Conservation (phyloP, 2,113 vertebrate species). For the Limanda limanda region DNA sequence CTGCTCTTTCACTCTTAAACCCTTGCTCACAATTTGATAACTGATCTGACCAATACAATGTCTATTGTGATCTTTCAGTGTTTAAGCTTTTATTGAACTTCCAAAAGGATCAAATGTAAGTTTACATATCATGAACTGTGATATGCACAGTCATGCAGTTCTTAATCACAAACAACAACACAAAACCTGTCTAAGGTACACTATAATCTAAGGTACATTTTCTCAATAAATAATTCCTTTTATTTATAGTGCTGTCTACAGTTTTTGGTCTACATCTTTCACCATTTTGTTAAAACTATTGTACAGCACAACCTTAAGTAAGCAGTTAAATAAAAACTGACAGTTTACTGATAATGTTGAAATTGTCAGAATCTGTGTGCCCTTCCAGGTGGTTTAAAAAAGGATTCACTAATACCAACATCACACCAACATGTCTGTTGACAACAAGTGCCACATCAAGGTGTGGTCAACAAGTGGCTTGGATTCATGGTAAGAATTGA, state of each 20-base stretch:
- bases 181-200: conserved; percentile 17
- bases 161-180: conserved; percentile 19
- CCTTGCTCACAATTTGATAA: background rate
- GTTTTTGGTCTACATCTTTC: conserved; percentile 55
- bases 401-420: background rate
- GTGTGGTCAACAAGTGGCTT: background rate
- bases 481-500: background rate
- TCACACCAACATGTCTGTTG: background rate
- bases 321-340: conserved; percentile 69
- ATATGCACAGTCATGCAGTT: conserved; percentile 20
- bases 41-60: background rate
- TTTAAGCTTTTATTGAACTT: conserved; percentile 53
- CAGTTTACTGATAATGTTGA: conserved; percentile 58
- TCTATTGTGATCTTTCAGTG: background rate
- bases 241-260: conserved; percentile 38
- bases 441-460: too few species aligned
- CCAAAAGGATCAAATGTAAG: conserved; percentile 35
- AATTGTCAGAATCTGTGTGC: conserved; percentile 17
- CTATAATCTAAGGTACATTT: conserved; percentile 25
- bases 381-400: conserved; percentile 8
- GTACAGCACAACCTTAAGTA: conserved; percentile 70
- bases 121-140: conserved; percentile 54
- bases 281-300: conserved; percentile 65
- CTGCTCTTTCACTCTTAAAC: background rate
- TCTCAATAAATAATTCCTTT: conserved; percentile 37